These are phyloP conservation scores for Micropoecilia bifurca DNA, from an alignment of 2,797 vertebrate species.

Conservation along the genomic window DNA sequence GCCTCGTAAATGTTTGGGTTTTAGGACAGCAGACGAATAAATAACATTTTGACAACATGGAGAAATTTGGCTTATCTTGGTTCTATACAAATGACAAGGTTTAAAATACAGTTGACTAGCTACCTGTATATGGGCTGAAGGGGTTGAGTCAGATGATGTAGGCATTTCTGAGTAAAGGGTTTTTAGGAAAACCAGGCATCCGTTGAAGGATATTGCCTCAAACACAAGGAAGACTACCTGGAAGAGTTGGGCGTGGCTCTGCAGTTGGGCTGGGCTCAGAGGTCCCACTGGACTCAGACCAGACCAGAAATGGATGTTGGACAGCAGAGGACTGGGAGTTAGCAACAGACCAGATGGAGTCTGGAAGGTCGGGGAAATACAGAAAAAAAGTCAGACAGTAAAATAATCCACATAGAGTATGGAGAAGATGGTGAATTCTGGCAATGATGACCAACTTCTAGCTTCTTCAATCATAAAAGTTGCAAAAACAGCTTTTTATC, in stretches of 20 bases:
- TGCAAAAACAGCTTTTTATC: not conserved
- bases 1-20: not conserved
- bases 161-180: not conserved
- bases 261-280: slow-evolving; percentile 92
- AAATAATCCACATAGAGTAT: slow-evolving; percentile 4
- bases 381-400: slow-evolving; percentile 17
- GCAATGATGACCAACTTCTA: not conserved
- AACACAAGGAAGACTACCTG: slow-evolving; percentile 82
- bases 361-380: slow-evolving; percentile 73
- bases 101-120: not conserved
- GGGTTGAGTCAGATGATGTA: not conserved
- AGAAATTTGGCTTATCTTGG: no score
- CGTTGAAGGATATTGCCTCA: not conserved
- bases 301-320: slow-evolving; percentile 97
- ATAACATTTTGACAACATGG: no score
- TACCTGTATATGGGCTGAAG: not conserved
- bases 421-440: not conserved
- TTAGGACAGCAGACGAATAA: not conserved
- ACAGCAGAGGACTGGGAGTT: slow-evolving; percentile 92
- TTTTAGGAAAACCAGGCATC: not conserved
- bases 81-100: not conserved
- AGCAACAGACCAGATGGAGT: slow-evolving; percentile 93
- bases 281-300: slow-evolving; percentile 94
- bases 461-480: not conserved
- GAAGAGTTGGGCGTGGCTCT: slow-evolving; percentile 91